phyloP scores from a whole-genome alignment of 2,888 invertebrate genomes.

The Brachyopa scutellaris region DNA sequence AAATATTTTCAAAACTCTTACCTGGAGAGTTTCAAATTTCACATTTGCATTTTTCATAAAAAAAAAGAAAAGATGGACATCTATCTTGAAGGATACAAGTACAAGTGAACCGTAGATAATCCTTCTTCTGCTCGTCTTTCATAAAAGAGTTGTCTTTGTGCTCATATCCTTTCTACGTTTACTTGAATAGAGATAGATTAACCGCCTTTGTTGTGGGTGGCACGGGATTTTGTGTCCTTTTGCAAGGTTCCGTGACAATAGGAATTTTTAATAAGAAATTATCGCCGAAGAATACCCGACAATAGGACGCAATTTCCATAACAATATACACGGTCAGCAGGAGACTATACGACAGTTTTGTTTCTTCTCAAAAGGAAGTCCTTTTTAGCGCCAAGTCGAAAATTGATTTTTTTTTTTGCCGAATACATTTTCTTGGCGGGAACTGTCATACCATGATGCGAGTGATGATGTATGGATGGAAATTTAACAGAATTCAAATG shows the following conservation, averaged over 20 bases:
- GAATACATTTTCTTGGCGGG: slow-evolving; percentile 58
- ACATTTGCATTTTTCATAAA: slow-evolving; percentile 49
- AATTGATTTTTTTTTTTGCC: background rate
- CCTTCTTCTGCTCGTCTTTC: slow-evolving; percentile 37
- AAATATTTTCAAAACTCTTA: background rate
- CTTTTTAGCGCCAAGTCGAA: slow-evolving; percentile 60
- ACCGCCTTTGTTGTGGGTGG: slow-evolving; percentile 70
- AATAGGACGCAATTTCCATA: slow-evolving; percentile 60
- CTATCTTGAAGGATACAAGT: slow-evolving; percentile 3
- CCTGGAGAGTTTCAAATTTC: slow-evolving; percentile 39
- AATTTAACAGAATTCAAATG: slow-evolving; percentile 53
- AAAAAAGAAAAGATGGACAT: slow-evolving; percentile 13
- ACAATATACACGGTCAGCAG: slow-evolving; percentile 50
- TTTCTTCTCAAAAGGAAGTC: background rate
- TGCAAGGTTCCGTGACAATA: slow-evolving; percentile 29
- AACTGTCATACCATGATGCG: slow-evolving; percentile 23
- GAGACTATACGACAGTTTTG: background rate
- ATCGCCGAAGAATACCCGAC: slow-evolving; percentile 50
- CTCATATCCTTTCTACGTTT: background rate
- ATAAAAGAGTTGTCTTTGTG: slow-evolving; percentile 54
- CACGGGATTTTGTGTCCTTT: slow-evolving; percentile 38
- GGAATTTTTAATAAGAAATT: slow-evolving; percentile 64
- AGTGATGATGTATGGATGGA: slow-evolving; percentile 16
- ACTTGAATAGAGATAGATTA: slow-evolving; percentile 58
- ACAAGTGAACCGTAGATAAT: slow-evolving; percentile 61